Evolutionary conservation across 2,113 vertebrate genomes (phyloP), one percentile per base, ranked within the genome.

Genomic region (Passer montanus): DNA sequence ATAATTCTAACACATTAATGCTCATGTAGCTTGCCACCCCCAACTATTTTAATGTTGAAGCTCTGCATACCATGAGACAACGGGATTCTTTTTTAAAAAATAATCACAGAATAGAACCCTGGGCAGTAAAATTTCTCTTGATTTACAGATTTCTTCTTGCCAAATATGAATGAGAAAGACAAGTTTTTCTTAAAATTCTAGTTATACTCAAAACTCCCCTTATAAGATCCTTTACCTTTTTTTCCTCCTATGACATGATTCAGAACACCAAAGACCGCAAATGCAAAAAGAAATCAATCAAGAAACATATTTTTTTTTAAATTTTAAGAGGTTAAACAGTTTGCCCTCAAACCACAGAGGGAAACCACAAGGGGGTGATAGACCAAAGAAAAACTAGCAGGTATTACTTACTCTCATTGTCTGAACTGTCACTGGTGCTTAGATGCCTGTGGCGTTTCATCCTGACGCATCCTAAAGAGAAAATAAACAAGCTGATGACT

Each of bases 361-460:
- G 83, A 97, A 98, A 97, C 96, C 91, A 96, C 75, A 95, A 95
- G 64, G 70, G 78, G 93, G 80, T 86, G 89, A 96, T 1, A 97
- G 82, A 97, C 88, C 95, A 56, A 96, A 90, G 74, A 35, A 74
- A 96, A 97, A 73, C 80, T 60, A 68, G 84, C 77, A 62, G 55
- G 94, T 80, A 92, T 68, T 97, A 99, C 99, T 99, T 95, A 99
- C 99, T 99, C 91, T 99, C 99, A 98, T 99, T 99, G 98, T 99
- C 99, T 96, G 99, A 99, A 98, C 98, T 99, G 98, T 99, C 99
- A 98, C 99, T 99, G 98, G 98, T 99, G 98, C 99, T 99, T 95
- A 98, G 98, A 97, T 97, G 98, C 98, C 98, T 99, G 97, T 98
- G 98, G 91, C 99, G 99, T 98, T 99, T 99, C 99, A 99, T 99